Evolutionary conservation across 1,140 invertebrate species (phyloP), one percentile per base, ranked within the genome.

Genomic region (Schlechtendalia chinensis): DNA sequence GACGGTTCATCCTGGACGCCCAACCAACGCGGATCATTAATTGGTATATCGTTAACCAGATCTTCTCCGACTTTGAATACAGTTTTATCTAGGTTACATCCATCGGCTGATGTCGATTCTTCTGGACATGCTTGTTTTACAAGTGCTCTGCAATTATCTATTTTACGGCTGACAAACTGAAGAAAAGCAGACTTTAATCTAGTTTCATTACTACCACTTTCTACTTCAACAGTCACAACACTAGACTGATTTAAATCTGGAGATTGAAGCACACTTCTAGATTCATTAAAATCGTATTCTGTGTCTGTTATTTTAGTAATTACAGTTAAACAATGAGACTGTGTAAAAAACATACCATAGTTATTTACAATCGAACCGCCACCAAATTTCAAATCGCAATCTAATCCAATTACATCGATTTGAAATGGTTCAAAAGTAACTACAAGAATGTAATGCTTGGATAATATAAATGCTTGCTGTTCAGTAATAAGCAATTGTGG

Each of bases 11-110:
- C 75, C 3, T 79, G 75, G 29, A 79, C 56, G 12, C 86, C 83
- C 56, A 89, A 89, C 94, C 92, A 97, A 82, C 95, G 88, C 1
- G 95, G 96, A 89, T 98, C 96, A 69, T 93, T 90, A 1, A 91
- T 90, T 12, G 96, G 96, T 82, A 91, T 91, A 87, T 97, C 95
- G 86, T 97, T 93, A 67, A 96, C 90, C 75, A 97, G 87, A 84
- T 79, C 75, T 63, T 79, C 75, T 29, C 75, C 75, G 29, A 79
- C 75, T 63, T 79, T 79, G 47, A 79, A 79, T 61, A 79, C 75
- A 29, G 75, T 79, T 50, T 63, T 79, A 79, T 79, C 75, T 14
- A 79, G 12, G 22, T 63, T 79, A n/a, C n/a, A 79, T 61, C 16
- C 75, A 19, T 79, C 58, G 61, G 54, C 29, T 19, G 75, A 39